Evolutionary conservation across 2,888 invertebrate genomes (phyloP), one percentile per base, ranked within the genome.

Genomic region (Andrena chrysosceles): DNA sequence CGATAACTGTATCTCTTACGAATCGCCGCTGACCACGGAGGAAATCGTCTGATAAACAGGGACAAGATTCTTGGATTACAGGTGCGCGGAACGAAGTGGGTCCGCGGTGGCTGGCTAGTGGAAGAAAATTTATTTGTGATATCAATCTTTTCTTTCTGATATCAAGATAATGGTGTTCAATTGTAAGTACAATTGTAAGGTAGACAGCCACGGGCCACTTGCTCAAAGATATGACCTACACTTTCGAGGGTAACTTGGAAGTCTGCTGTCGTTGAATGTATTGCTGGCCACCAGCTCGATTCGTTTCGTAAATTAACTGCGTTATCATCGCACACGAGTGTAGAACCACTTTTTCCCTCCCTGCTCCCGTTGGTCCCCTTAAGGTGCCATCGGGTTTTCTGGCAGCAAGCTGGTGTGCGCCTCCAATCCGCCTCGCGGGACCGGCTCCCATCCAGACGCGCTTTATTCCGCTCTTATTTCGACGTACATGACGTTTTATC

Each of bases 351-450:
- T 56, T 23, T 56, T 13, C 26, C 16, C 42, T 2, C 16, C 42
- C 42, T 42, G 4, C 42, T 42, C 42, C 16, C 13, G 42, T 16
- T 42, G 23, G 10, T 89, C 89, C 88, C 78, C 85, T 89, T 89
- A 88, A 89, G 83, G 88, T 86, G 81, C 85, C 87, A 89, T 89
- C 87, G 87, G 82, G 87, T 88, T 88, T 88, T 88, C 88, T 88
- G 88, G 88, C 88, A 89, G 83, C 81, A 59, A 82, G 85, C 81
- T 85, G 83, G 85, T 77, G 80, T 52, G 73, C 60, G 72, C 52
- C 77, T 67, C 76, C 76, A 26, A 72, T 71, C 64, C 64, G 71
- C 83, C 73, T 81, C 81, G 77, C 33, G 70, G 82, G 78, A 83
- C 84, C 79, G 76, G 83, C 84, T 66, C 69, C 16, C 81, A 26